Evolutionary conservation across 2,113 vertebrate species (phyloP).

Genomic region (Chroicocephalus ridibundus): DNA sequence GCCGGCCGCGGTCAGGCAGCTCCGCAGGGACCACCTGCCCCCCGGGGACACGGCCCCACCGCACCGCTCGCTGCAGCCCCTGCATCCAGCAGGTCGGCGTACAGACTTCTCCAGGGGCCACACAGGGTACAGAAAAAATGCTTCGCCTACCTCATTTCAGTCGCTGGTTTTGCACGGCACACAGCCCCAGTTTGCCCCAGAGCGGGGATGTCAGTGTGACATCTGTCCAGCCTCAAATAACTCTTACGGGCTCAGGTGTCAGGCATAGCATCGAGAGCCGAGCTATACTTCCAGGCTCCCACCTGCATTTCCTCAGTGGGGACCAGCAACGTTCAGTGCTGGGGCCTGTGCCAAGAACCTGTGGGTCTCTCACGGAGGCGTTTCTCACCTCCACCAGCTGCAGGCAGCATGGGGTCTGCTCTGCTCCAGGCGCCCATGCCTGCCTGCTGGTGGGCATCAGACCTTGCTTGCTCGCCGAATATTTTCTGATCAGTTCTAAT

Average conservation of each 20-base stretch:
- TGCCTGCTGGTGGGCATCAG: rapidly evolving
- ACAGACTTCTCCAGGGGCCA: neutral
- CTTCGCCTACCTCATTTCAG: rapidly evolving
- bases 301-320: rapidly evolving
- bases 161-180: rapidly evolving
- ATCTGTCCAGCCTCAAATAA: neutral
- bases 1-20: neutral
- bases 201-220: rapidly evolving
- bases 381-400: rapidly evolving
- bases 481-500: neutral
- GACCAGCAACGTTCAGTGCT: rapidly evolving
- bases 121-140: rapidly evolving
- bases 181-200: rapidly evolving
- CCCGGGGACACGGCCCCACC: neutral
- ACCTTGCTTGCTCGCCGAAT: neutral
- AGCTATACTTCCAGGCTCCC: rapidly evolving
- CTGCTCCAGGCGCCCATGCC: neutral
- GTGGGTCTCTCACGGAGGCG: rapidly evolving
- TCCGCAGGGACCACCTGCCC: neutral
- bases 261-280: rapidly evolving
- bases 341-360: rapidly evolving
- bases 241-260: rapidly evolving
- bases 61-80: neutral
- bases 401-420: neutral
- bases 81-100: rapidly evolving